Conservation (phyloP, 23 tunicate species). For the Oikopleura vanhoeffeni region DNA sequence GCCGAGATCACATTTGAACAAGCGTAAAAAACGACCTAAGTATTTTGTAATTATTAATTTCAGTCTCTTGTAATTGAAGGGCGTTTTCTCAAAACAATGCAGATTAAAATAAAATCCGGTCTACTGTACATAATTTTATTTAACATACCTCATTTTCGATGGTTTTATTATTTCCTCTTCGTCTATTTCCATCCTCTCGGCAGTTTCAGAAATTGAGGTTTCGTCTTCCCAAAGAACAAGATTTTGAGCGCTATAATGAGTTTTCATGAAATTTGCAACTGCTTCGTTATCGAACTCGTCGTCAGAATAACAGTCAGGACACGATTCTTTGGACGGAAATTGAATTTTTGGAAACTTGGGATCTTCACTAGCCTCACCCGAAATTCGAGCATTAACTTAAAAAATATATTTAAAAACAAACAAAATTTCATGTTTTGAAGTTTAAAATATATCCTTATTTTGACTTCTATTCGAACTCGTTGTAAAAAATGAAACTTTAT, state of each 20-base stretch:
- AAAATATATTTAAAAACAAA: background rate
- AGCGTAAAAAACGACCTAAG: no score
- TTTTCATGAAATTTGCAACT: conserved; percentile 22
- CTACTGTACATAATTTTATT: no score
- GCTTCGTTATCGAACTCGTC: conserved; percentile 21
- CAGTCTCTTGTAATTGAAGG: no score
- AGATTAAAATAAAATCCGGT: no score
- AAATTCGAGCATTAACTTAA: conserved; percentile 7
- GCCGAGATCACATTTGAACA: no score
- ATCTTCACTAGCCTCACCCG: conserved; percentile 23
- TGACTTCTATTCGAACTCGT: no score
- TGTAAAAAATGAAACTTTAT: no score
- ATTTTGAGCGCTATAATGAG: background rate
- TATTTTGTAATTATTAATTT: no score
- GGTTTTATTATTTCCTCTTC: background rate
- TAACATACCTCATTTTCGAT: background rate
- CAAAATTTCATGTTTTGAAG: no score
- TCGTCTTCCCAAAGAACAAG: background rate
- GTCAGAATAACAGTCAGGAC: conserved; percentile 27
- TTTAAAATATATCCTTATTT: no score
- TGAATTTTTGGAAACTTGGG: conserved; percentile 48
- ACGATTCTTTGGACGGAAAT: conserved; percentile 42
- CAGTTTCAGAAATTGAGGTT: background rate
- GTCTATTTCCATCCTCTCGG: background rate
- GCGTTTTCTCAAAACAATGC: no score